These are phyloP conservation scores for Melanotus villosus DNA, from an alignment of 2,888 invertebrate genomes.

Conservation along the genomic window DNA sequence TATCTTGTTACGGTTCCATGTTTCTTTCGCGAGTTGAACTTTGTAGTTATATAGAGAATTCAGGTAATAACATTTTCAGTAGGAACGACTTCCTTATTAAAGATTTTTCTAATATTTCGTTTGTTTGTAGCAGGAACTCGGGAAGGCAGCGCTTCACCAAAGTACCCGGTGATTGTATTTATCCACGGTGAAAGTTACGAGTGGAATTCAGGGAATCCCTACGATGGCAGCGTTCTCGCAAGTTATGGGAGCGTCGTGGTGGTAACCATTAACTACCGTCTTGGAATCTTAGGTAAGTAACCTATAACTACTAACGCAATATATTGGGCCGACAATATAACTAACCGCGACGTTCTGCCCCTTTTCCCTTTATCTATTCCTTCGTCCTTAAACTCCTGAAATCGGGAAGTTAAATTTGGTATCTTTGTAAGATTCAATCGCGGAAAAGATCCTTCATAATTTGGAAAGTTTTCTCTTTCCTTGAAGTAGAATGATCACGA, in stretches of 20 bases:
- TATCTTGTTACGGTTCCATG: background rate
- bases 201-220: conserved; percentile 98
- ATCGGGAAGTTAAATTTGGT: too few relatives aligned
- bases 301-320: conserved; percentile 8
- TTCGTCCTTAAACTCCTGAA: too few relatives aligned
- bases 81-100: conserved; percentile 20
- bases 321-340: background rate
- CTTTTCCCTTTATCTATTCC: background rate
- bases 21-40: background rate
- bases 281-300: conserved; percentile 83
- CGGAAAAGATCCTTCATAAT: too few relatives aligned
- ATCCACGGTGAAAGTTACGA: conserved; percentile 97
- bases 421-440: too few relatives aligned
- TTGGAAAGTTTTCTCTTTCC: background rate
- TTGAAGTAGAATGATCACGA: background rate
- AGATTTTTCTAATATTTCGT: conserved; percentile 45
- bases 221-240: conserved; percentile 96
- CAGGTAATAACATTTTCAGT: background rate
- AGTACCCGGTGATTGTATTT: conserved; percentile 93
- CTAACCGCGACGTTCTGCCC: background rate
- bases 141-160: conserved; percentile 69
- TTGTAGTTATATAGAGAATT: background rate
- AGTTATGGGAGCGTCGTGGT: conserved; percentile 93
- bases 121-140: conserved; percentile 74
- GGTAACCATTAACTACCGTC: conserved; percentile 87